Base-by-base conservation (phyloP, 2,888 invertebrate genomes). In the Pseudeuparius sepicola region DNA sequence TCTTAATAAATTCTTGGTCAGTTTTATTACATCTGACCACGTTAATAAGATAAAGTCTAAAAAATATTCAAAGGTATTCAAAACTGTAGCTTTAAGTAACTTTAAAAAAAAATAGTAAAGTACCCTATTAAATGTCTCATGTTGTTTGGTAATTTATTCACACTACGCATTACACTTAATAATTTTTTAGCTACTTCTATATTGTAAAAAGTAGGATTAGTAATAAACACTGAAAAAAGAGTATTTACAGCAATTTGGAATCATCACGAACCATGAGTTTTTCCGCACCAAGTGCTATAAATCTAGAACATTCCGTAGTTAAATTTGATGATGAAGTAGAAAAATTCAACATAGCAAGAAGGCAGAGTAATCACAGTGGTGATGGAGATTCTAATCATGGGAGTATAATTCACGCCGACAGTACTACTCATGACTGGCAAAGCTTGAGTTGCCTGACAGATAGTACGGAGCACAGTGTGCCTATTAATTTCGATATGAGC, bases 401-500 rank as follows among this genome's bases (percentile, higher is more conserved):
- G 31, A 67, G 67, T 44, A 60, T 65, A 30, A 43, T 44, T 31
- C 47, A 51, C 26, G 47, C 46, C 6, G 52, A 49, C 18, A 73
- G 73, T 1, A 72, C 71, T 4, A 67, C 65, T 11, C 82, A 81
- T 57, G 82, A 78, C 44, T 86, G 86, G 68, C 79, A 83, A 47
- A 86, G 86, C 4, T 64, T 87, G 10, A 88, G 87, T 55, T 84
- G 85, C 47, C 70, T 87, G 41, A 88, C 88, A 0, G 88, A 88
- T 57, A 87, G 87, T 57, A 88, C 88, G 1, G 89, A 90, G 53
- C 88, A 89, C 55, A 86, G 86, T 52, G 89, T 84, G 24, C 89
- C 90, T 0, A 79, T 90, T 44, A 83, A 87, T 61, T 90, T 92
- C 55, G 90, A 92, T 55, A 81, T 90, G 78, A 87, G 88, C 38